phyloP scores from a whole-genome alignment of 2,888 invertebrate genomes.

The Lepidonotus clava region DNA sequence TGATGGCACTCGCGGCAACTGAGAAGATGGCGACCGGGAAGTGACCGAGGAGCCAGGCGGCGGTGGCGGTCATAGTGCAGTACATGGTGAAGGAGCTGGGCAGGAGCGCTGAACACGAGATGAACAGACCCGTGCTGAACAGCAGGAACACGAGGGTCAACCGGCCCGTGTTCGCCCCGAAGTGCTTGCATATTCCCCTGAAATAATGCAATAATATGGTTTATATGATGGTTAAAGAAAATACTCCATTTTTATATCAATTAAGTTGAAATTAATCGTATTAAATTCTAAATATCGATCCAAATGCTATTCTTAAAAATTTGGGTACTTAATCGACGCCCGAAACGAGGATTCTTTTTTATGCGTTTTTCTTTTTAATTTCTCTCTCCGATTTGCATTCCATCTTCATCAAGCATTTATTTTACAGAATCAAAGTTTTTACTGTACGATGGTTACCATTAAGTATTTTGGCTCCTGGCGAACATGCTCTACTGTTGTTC shows the following conservation, averaged over 20 bases:
- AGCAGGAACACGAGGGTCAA: constrained; percentile 84
- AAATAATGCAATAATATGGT: neutral
- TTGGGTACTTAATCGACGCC: too few relatives aligned
- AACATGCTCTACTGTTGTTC: too few relatives aligned
- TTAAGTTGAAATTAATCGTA: neutral
- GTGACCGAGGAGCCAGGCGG: constrained; percentile 92
- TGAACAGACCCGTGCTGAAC: constrained; percentile 95
- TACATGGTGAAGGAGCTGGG: constrained; percentile 98
- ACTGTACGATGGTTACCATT: too few relatives aligned
- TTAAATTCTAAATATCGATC: neutral
- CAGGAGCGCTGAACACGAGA: constrained; percentile 91
- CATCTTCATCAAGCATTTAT: too few relatives aligned
- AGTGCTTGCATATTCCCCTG: constrained; percentile 86
- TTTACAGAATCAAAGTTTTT: too few relatives aligned
- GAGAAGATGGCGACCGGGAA: constrained; percentile 90
- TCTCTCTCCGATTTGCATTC: too few relatives aligned
- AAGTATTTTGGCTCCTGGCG: too few relatives aligned
- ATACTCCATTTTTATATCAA: too few relatives aligned
- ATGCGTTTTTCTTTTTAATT: too few relatives aligned
- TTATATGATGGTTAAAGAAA: too few relatives aligned
- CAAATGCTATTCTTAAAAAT: neutral
- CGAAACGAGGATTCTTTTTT: too few relatives aligned
- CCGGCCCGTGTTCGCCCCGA: constrained; percentile 89
- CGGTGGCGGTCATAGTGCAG: constrained; percentile 89
- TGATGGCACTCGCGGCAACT: constrained; percentile 89